phyloP scores from a whole-genome alignment of 2,888 invertebrate species.

The Morinoia aosen region DNA sequence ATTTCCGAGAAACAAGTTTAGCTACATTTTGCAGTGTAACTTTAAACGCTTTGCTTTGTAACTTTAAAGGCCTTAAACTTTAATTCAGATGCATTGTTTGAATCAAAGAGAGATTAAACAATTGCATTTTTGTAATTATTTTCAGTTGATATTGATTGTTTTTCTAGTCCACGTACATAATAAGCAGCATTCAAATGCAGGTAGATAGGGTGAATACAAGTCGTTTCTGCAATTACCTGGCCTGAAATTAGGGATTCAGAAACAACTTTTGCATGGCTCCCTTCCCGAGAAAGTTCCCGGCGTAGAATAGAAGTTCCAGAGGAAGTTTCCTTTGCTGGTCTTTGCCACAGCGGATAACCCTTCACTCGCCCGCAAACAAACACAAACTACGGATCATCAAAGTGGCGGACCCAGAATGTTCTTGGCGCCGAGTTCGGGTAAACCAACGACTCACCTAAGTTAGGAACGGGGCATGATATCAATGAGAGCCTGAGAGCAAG shows the following conservation, averaged over 20 bases:
- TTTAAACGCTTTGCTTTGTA: no score
- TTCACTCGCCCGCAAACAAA: neutral
- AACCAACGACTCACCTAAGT: neutral
- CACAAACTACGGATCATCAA: slow-evolving; percentile 17
- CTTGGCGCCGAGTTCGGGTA: neutral
- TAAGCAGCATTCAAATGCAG: neutral
- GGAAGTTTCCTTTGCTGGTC: slow-evolving; percentile 17
- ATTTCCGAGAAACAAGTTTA: neutral
- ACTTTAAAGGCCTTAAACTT: no score
- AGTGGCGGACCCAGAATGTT: neutral
- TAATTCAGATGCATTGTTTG: no score
- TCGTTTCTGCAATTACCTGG: neutral
- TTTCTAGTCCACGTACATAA: neutral
- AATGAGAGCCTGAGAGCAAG: neutral
- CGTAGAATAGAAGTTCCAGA: neutral
- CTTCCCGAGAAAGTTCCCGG: neutral
- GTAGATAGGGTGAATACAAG: neutral
- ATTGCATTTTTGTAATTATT: neutral
- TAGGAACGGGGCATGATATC: neutral
- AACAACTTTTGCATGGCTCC: neutral
- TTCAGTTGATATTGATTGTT: neutral
- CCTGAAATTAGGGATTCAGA: neutral
- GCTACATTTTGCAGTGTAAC: no score
- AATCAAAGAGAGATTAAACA: neutral
- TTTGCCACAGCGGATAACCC: slow-evolving; percentile 17